Evolutionary conservation across 92 coral and sea anemone species (phyloP), one percentile per base, ranked within the genome.

Genomic region (Virgularia gustaviana): DNA sequence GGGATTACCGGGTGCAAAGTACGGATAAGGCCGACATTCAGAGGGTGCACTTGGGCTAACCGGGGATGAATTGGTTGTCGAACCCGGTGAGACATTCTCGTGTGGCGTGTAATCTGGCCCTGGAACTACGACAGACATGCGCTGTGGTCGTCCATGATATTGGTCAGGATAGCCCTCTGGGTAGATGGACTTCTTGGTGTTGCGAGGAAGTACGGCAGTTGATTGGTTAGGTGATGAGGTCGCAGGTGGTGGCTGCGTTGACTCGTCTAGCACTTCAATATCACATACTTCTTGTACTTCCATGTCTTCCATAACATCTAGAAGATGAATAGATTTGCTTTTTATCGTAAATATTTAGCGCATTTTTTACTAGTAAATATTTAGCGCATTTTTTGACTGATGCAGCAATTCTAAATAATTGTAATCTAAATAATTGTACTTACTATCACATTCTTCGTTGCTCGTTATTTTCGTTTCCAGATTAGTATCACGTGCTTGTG

Each of bases 261-360:
- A 36, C n/a, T 68, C 75, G 12, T 43, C 57, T 11, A 66, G 23
- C 7, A 47, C 61, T 68, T 68, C 59, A 33, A 32, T 38, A n/a
- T 68, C 75, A 2, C 59, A 47, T 9, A 25, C 54, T 30, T 68
- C 75, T 49, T 44, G 60, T 31, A 47, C 39, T 32, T 68, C 61
- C 55, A 47, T 36, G 45, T 47, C 75, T 4, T 31, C 37, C 30
- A 33, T 68, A 44, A 45, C 22, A 1, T 49, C 75, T 68, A 35
- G 2, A 29, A 19, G 37, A 58, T 18, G 7, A 30, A 58, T 19
- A 31, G 6, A 15, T 15, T 15, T 15, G 55, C 20, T 47, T 15
- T 47, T 15, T 4, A 19, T 5, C 6, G 15, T 15, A 47, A 15
- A 5, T 47, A 47, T 15, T 4, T 3, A 47, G 22, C 4, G 18